Evolutionary conservation across 2,113 vertebrate genomes (phyloP), one percentile per base, ranked within the genome.

Genomic region (Athene cunicularia): DNA sequence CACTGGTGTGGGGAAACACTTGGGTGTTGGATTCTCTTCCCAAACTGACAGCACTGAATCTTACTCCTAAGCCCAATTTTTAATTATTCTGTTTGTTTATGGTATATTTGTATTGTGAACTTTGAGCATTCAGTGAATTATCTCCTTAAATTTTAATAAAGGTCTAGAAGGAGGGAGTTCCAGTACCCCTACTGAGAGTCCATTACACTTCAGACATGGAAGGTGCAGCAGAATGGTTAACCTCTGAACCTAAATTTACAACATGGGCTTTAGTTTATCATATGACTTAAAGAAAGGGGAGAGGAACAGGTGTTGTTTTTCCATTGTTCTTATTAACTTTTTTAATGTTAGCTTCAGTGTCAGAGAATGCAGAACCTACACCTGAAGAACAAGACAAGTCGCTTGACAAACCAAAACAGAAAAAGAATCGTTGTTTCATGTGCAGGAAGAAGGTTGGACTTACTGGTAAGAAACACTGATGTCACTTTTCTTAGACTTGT

Each of bases 371-470:
- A 93, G 98, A 98, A 86, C 97, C 98, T 76, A 96, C 98, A 59
- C 95, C 98, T 88, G 98, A 98, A 92, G 98, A 98, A 72, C 98
- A 98, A 84, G 98, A 98, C 72, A 98, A 98, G 93, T 98, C 97
- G 2, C 98, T 98, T 70, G 98, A 98, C 76, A 99, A 99, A 97
- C 98, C 98, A 93, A 99, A 99, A 98, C 98, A 98, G 96, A 99
- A 98, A 97, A 99, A 98, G 97, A 99, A 98, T 92, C 99, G 99
- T 94, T 99, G 99, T 96, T 99, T 99, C 97, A 98, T 98, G 97
- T 99, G 99, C 98, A 98, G 98, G 84, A 99, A 99, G 97, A 99
- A 99, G 97, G 98, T 99, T 95, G 99, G 99, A 94, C 99, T 99
- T 88, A 99, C 99, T 64, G 99, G 99, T 99, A 98, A 97, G 98